Conservation (phyloP, 2,888 invertebrate genomes). For the Melieria omissa region DNA sequence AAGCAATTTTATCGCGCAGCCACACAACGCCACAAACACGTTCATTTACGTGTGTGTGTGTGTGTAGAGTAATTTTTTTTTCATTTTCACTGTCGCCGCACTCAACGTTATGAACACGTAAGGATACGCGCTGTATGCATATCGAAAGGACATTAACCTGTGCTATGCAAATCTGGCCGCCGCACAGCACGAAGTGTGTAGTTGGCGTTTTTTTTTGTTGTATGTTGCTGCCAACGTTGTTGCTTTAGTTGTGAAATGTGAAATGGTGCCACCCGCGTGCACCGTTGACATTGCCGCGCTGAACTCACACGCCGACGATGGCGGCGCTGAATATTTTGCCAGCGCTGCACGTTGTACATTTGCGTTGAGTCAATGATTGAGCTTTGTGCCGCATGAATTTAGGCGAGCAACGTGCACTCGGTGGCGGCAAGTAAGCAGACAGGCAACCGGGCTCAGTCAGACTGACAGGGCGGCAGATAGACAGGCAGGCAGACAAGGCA, state of each 20-base stretch:
- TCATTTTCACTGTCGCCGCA: no score
- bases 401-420: background rate
- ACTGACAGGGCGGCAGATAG: background rate
- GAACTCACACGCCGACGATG: background rate
- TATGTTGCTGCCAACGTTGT: background rate
- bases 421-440: slow-evolving; percentile 2
- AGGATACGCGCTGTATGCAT: background rate
- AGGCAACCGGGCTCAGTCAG: background rate
- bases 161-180: slow-evolving; percentile 30
- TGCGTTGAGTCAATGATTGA: slow-evolving; percentile 43
- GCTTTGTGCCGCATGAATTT: slow-evolving; percentile 37
- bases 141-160: slow-evolving; percentile 40
- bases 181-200: background rate
- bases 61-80: background rate
- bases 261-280: background rate
- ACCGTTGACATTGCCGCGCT: slow-evolving; percentile 12
- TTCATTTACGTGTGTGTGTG: background rate
- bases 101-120: no score
- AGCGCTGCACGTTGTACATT: slow-evolving; percentile 6
- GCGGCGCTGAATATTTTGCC: background rate
- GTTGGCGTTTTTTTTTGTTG: slow-evolving; percentile 10
- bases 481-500: background rate
- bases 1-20: no score
- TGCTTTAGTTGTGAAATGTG: background rate
- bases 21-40: no score